Percentiles rank a stretch among this genome's conserved stretches.
These are phyloP conservation scores for Trissoscelio sp. DNA, from an alignment of 2,888 invertebrate genomes.

Conservation along the genomic window DNA sequence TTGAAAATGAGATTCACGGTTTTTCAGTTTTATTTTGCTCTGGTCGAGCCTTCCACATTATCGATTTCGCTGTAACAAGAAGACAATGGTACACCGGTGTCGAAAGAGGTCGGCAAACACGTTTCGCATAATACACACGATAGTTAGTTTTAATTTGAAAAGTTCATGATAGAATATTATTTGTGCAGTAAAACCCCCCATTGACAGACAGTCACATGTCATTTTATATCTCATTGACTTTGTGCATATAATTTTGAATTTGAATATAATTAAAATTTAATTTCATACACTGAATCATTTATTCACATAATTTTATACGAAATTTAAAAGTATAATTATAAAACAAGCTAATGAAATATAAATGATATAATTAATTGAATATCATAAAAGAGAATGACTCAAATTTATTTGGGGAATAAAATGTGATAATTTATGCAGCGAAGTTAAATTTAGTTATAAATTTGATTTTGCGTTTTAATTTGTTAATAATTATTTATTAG, in stretches of 20 bases:
- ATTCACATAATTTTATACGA: no score
- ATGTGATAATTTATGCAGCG: no score
- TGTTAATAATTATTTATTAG: no score
- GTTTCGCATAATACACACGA: slow-evolving; percentile 57
- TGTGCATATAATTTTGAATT: background rate
- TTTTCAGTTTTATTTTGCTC: slow-evolving; percentile 50
- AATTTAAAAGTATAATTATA: no score
- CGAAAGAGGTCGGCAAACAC: slow-evolving; percentile 64
- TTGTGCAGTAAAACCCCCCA: slow-evolving; percentile 21
- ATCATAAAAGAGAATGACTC: no score
- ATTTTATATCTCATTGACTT: slow-evolving; percentile 13
- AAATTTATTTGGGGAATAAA: no score
- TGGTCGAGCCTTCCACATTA: slow-evolving; percentile 46
- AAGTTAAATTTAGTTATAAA: no score
- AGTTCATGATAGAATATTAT: slow-evolving; percentile 58
- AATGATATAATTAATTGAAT: no score
- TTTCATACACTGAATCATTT: no score
- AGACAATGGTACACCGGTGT: slow-evolving; percentile 60
- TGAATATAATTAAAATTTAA: no score
- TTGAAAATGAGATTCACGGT: slow-evolving; percentile 62
- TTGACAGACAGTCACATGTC: slow-evolving; percentile 36
- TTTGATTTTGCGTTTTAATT: no score
- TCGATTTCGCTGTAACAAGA: slow-evolving; percentile 64
- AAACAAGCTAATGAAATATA: no score
- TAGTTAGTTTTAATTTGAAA: slow-evolving; percentile 57